phyloP scores from a whole-genome alignment of 2,888 invertebrate genomes.

The Parnassius mnemosyne region DNA sequence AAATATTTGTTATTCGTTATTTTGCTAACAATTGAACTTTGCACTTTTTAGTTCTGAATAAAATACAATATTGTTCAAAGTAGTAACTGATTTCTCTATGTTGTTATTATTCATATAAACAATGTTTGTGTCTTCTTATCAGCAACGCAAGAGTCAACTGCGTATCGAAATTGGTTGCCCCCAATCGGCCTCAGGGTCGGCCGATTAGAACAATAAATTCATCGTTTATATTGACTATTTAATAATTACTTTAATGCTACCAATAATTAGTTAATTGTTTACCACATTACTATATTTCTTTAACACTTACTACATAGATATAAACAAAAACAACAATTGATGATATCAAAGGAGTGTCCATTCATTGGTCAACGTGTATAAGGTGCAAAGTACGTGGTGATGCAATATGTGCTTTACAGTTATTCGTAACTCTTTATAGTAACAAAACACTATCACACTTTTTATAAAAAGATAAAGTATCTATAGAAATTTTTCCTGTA shows the following conservation, averaged over 20 bases:
- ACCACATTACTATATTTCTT: background rate
- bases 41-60: background rate
- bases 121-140: slow-evolving; percentile 37
- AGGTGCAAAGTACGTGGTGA: too few relatives aligned
- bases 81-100: slow-evolving; percentile 24
- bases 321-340: background rate
- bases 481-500: too few relatives aligned
- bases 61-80: background rate
- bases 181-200: slow-evolving; percentile 45
- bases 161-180: slow-evolving; percentile 43
- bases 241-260: slow-evolving; percentile 2
- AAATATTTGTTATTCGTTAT: too few relatives aligned
- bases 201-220: slow-evolving; percentile 32
- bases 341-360: too few relatives aligned
- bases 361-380: too few relatives aligned
- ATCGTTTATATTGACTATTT: background rate
- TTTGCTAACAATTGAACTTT: too few relatives aligned
- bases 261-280: slow-evolving; percentile 2
- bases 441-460: too few relatives aligned
- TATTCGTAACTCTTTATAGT: too few relatives aligned
- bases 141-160: slow-evolving; percentile 40
- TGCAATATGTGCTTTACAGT: too few relatives aligned
- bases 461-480: too few relatives aligned
- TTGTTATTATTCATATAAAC: slow-evolving; percentile 32
- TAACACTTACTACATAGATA: background rate